phyloP scores from a whole-genome alignment of 1,140 invertebrate genomes.

The Chrysoperla carnea region DNA sequence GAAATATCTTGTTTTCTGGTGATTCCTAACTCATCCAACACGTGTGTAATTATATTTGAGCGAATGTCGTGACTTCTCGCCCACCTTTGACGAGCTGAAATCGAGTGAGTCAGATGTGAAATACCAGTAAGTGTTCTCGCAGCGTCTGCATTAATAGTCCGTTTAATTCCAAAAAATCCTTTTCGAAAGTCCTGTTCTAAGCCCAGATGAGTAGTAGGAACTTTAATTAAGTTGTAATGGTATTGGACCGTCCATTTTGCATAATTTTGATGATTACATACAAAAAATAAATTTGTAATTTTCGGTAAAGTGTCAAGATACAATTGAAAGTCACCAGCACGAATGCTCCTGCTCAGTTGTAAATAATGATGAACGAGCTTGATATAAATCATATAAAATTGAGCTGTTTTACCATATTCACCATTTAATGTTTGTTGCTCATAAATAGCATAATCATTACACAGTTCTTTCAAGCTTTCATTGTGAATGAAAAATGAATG shows the following conservation, averaged over 20 bases:
- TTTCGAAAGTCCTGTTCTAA: too few species aligned
- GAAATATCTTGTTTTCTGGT: conserved; percentile 7
- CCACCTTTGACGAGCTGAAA: conserved; percentile 2
- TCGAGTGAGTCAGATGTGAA: conserved; percentile 10
- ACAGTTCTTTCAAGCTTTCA: conserved; percentile 8
- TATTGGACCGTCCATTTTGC: too few species aligned
- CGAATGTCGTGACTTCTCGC: conserved; percentile 8
- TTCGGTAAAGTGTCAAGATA: too few species aligned
- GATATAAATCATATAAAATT: conserved; percentile 4
- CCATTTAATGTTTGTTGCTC: conserved; percentile 2
- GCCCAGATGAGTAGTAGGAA: too few species aligned
- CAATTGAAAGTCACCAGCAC: background rate
- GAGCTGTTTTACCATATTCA: conserved; percentile 4
- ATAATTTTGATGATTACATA: too few species aligned
- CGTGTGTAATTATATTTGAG: conserved; percentile 9
- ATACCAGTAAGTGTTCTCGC: conserved; percentile 3
- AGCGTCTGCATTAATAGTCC: conserved; percentile 5
- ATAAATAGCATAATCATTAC: conserved; percentile 6
- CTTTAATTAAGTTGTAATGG: too few species aligned
- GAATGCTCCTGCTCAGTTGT: background rate
- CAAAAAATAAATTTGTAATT: background rate
- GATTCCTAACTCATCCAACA: conserved; percentile 1
- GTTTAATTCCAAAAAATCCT: background rate
- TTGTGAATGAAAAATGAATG: conserved; percentile 9
- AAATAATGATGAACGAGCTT: conserved; percentile 4